phyloP scores from a whole-genome alignment of 2,797 vertebrate genomes.

The Notoglanidium macrostoma region DNA sequence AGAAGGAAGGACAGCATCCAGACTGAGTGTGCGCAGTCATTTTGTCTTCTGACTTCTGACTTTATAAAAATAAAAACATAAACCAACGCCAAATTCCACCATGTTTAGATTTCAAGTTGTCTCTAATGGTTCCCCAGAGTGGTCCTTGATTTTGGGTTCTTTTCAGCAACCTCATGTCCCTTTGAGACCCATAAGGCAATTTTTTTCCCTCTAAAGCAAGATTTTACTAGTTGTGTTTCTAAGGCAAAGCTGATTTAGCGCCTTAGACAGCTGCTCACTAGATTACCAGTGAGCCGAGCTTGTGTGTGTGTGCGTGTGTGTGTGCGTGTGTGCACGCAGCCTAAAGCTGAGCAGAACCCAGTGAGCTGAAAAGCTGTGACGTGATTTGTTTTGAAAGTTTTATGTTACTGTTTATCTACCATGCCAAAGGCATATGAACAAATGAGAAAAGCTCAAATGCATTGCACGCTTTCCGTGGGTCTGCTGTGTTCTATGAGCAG shows the following conservation, averaged over 20 bases:
- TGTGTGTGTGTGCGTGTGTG: background rate
- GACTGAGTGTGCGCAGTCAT: conserved; percentile 30
- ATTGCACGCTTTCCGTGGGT: background rate
- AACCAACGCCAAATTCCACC: background rate
- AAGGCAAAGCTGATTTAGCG: conserved; percentile 1
- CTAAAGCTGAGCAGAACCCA: background rate
- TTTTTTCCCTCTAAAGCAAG: background rate
- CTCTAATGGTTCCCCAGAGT: background rate
- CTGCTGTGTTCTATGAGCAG: background rate
- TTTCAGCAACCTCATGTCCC: background rate
- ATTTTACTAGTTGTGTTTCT: background rate
- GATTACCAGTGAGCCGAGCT: background rate
- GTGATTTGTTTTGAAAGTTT: conserved; percentile 29
- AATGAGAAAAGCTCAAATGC: background rate
- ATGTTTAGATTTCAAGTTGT: background rate
- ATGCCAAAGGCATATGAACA: background rate
- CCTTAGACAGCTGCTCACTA: background rate
- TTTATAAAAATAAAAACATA: background rate
- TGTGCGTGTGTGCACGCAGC: background rate
- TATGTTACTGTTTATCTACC: conserved; percentile 22
- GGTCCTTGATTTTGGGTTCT: background rate
- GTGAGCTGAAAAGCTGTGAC: background rate
- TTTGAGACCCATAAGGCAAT: background rate
- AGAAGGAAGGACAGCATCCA: conserved; percentile 63
- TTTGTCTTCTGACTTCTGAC: conserved; percentile 30